A percentile compares a stretch with the other conserved stretches of the same genome.
phyloP scores from a whole-genome alignment of 2,888 invertebrate species.

The Oligia strigilis region DNA sequence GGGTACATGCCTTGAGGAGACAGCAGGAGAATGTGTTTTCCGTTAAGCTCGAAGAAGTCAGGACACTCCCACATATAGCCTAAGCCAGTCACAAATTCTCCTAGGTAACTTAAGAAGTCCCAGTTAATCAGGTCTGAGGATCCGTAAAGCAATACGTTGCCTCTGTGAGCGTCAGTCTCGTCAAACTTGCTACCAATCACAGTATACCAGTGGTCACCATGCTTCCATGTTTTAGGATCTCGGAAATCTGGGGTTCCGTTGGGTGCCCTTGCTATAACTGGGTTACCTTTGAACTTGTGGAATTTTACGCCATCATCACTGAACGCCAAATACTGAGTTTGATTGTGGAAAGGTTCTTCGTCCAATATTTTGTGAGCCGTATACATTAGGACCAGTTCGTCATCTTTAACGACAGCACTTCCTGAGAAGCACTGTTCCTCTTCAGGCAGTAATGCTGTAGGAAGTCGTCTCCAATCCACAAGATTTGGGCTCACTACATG shows the following conservation, averaged over 20 bases:
- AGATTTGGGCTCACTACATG: conserved; percentile 86
- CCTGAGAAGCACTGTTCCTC: conserved; percentile 87
- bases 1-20: conserved; percentile 85
- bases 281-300: conserved; percentile 83
- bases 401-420: conserved; percentile 83
- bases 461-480: conserved; percentile 86
- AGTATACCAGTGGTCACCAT: conserved; percentile 84
- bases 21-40: conserved; percentile 84
- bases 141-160: conserved; percentile 83
- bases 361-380: conserved; percentile 77
- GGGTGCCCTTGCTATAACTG: conserved; percentile 80
- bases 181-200: conserved; percentile 80
- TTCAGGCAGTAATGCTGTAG: conserved; percentile 87
- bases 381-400: conserved; percentile 82
- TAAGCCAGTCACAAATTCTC: conserved; percentile 74
- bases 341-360: conserved; percentile 77
- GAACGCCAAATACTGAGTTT: conserved; percentile 84
- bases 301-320: conserved; percentile 85
- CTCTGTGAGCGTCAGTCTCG: conserved; percentile 76
- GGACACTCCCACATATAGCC: conserved; percentile 90
- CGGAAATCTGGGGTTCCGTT: conserved; percentile 86
- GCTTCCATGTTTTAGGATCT: conserved; percentile 88
- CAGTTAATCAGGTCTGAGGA: conserved; percentile 82
- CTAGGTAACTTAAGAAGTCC: conserved; percentile 82
- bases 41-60: conserved; percentile 86